These are phyloP conservation scores for Drosophila siamana DNA, from an alignment of 2,888 invertebrate species.

Conservation along the genomic window DNA sequence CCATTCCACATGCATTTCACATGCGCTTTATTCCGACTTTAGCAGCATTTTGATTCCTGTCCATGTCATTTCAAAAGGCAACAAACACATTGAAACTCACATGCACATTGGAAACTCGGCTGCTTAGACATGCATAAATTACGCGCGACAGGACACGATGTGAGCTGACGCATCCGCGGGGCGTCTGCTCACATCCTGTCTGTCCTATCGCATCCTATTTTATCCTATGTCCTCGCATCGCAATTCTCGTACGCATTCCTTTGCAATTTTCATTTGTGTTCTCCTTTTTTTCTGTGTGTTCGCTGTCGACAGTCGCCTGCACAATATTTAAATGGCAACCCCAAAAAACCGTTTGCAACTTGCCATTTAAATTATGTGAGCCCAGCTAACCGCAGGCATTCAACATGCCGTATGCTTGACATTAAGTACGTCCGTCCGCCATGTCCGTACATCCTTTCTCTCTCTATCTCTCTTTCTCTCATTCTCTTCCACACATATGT, in stretches of 20 bases:
- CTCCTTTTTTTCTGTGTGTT: slow-evolving; percentile 39
- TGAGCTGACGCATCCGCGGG: slow-evolving; percentile 36
- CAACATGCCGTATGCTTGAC: slow-evolving; percentile 71
- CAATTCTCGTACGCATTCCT: no score
- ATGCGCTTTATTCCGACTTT: slow-evolving; percentile 27
- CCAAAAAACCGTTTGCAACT: slow-evolving; percentile 28
- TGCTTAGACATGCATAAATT: slow-evolving; percentile 76
- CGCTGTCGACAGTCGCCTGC: slow-evolving; percentile 50
- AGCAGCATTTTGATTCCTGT: slow-evolving; percentile 44
- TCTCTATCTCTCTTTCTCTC: background rate
- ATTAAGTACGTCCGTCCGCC: slow-evolving; percentile 60
- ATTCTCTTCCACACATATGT: background rate
- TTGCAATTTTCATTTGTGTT: slow-evolving; percentile 16
- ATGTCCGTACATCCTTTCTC: slow-evolving; percentile 20
- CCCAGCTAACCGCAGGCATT: slow-evolving; percentile 65
- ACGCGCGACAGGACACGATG: slow-evolving; percentile 49
- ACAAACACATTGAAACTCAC: background rate
- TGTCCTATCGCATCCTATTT: slow-evolving; percentile 23
- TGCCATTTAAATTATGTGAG: slow-evolving; percentile 47
- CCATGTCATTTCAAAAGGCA: slow-evolving; percentile 44
- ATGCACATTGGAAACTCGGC: slow-evolving; percentile 19
- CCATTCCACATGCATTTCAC: slow-evolving; percentile 5
- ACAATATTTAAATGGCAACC: slow-evolving; percentile 60
- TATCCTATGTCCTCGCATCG: slow-evolving; percentile 32
- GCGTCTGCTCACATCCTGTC: slow-evolving; percentile 34